A percentile compares a stretch with the other conserved stretches of the same genome.
Evolutionary conservation across 2,113 vertebrate genomes (phyloP).

Genomic region (Petroica traversi): DNA sequence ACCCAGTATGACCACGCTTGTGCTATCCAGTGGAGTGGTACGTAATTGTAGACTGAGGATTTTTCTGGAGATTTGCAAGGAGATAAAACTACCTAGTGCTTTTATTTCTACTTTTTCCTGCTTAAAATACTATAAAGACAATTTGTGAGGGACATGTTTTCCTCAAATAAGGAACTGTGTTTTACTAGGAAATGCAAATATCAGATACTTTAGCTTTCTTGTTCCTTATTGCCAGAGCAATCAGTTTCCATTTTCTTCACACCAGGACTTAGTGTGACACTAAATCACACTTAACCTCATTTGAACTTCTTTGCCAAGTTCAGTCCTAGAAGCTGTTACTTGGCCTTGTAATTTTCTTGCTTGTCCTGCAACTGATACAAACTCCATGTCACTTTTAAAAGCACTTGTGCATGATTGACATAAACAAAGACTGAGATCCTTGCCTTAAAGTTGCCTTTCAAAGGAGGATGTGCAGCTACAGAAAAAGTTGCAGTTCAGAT

Average conservation of each 20-base stretch:
- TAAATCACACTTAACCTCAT: not conserved
- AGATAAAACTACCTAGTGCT: not conserved
- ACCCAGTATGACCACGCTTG: not conserved
- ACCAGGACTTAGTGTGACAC: not conserved
- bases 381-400: not conserved
- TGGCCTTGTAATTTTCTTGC: not conserved
- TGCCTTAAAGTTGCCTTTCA: not conserved
- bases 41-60: not conserved
- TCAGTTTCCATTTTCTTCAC: not conserved
- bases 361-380: not conserved
- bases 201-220: not conserved
- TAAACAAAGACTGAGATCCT: not conserved
- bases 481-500: not conserved
- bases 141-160: not conserved
- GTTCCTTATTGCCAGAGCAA: not conserved
- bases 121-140: not conserved
- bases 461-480: not conserved
- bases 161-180: not conserved
- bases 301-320: not conserved
- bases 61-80: not conserved
- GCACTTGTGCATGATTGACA: not conserved
- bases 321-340: not conserved
- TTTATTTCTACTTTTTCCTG: not conserved
- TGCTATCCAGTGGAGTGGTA: not conserved
- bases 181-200: not conserved